These are phyloP conservation scores for Hemicentrotus pulcherrimus DNA, from an alignment of 35 echinoderm and acorn worm genomes.

Conservation along the genomic window DNA sequence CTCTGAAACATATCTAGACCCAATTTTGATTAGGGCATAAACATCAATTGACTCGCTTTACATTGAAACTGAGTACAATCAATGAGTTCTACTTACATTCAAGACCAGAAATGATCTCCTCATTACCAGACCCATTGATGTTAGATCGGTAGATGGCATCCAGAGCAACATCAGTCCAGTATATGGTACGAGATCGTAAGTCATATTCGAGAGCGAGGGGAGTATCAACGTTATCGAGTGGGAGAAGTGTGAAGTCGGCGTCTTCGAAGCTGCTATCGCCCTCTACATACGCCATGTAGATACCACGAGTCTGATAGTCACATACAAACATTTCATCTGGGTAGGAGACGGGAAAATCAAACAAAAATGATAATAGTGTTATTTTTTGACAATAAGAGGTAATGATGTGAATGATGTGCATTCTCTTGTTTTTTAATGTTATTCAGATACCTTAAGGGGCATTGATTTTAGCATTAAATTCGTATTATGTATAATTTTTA, in stretches of 20 bases:
- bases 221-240: background rate
- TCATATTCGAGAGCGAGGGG: constrained; percentile 17
- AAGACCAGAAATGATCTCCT: background rate
- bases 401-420: background rate
- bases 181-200: background rate
- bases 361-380: background rate
- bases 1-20: too few relatives aligned
- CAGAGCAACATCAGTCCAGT: constrained; percentile 17
- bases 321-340: constrained; percentile 24
- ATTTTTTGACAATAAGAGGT: background rate
- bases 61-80: too few relatives aligned
- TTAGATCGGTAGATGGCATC: constrained; percentile 23
- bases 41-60: too few relatives aligned
- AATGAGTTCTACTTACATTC: background rate
- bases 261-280: background rate
- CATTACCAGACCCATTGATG: background rate
- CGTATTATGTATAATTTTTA: too few relatives aligned
- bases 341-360: background rate
- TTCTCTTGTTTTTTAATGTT: too few relatives aligned
- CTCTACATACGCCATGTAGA: constrained; percentile 1
- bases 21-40: too few relatives aligned
- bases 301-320: background rate
- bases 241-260: background rate
- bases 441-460: too few relatives aligned
- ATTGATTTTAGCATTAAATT: background rate